Evolutionary conservation across 2,888 invertebrate species (phyloP), one percentile per base, ranked within the genome.

Genomic region (Hecatera dysodea): DNA sequence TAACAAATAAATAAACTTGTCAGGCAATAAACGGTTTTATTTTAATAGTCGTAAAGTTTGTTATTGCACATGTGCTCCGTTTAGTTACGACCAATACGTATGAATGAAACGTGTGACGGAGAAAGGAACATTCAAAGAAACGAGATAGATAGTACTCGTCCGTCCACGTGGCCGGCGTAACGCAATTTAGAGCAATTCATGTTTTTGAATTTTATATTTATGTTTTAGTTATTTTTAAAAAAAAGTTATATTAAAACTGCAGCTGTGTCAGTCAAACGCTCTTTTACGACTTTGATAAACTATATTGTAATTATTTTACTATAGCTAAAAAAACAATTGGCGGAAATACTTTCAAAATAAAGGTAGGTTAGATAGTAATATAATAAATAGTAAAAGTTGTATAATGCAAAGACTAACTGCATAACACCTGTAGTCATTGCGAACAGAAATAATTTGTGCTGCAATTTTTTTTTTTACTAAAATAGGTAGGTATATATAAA

Each of bases 1-100:
- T 91, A 90, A 89, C 93, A 95, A 94, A 96, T 94, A 94, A 94
- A 95, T 93, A 94, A 93, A 94, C 83, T 91, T 90, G 90, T 87
- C 93, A 95, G 90, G 86, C 95, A 94, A 95, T 94, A 95, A 94
- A 95, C 92, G 90, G 88, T 95, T 95, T 95, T 95, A 95, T 95
- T 93, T 91, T 90, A 89, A 93, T 82, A 79, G 83, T 88, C 88
- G 89, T 95, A 95, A 96, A 96, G 96, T 93, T 94, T 94, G 92
- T 93, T 95, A 94, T 95, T 92, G 93, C 90, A 91, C 93, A 92
- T 91, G 94, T 91, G 90, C 87, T 88, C 77, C 82, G 64, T 88
- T 93, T 84, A 90, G 95, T 95, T 96, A 96, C 96, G 95, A 93
- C 93, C 85, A 86, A 88, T 87, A 79, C 82, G 86, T 79, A 93